Conservation (phyloP, 2,888 invertebrate genomes). For the Rhagium mordax region DNA sequence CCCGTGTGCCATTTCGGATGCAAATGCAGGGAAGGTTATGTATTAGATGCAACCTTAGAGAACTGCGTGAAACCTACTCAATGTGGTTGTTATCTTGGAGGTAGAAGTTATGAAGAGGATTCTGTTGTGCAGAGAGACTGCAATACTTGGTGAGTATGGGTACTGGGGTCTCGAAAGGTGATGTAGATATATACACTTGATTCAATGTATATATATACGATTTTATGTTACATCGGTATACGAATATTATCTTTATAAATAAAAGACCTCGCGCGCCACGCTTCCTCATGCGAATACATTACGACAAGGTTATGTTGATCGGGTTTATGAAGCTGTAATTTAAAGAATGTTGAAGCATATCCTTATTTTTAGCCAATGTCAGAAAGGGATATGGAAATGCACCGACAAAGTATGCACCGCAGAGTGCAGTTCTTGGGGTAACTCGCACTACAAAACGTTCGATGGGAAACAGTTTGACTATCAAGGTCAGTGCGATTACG, state of each 20-base stretch:
- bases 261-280: too few relatives aligned
- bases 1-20: slow-evolving; percentile 85
- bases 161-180: too few relatives aligned
- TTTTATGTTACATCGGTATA: too few relatives aligned
- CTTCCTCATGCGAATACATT: too few relatives aligned
- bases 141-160: slow-evolving; percentile 79
- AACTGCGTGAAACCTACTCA: slow-evolving; percentile 79
- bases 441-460: slow-evolving; percentile 91
- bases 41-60: slow-evolving; percentile 77
- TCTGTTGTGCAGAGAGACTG: slow-evolving; percentile 86
- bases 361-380: slow-evolving; percentile 82
- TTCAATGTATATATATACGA: too few relatives aligned
- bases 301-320: too few relatives aligned
- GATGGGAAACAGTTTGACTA: slow-evolving; percentile 88
- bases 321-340: too few relatives aligned
- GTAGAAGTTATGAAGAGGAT: slow-evolving; percentile 85
- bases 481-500: slow-evolving; percentile 91
- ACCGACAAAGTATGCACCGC: slow-evolving; percentile 82
- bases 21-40: slow-evolving; percentile 82
- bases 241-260: too few relatives aligned
- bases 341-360: too few relatives aligned
- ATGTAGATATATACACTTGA: too few relatives aligned
- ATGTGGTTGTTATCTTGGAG: slow-evolving; percentile 94
- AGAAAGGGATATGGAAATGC: slow-evolving; percentile 86
- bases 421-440: slow-evolving; percentile 90